Evolutionary conservation across 1,140 invertebrate genomes (phyloP).

Genomic region (Hypsibius dujardini): DNA sequence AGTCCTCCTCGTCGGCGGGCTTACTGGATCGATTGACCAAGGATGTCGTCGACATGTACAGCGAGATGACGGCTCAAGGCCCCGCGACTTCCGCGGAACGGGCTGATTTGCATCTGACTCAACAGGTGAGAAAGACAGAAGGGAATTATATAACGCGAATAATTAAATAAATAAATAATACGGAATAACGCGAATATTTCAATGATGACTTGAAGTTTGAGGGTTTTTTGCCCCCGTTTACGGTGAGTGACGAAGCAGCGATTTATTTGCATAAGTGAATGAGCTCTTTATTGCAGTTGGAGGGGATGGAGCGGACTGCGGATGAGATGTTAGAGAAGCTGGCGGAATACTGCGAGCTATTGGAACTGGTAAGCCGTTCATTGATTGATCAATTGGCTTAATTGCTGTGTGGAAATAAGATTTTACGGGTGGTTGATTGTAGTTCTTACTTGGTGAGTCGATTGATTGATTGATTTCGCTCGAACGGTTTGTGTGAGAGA

Average conservation of each 20-base stretch:
- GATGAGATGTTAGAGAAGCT: slow-evolving; percentile 6
- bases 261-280: neutral
- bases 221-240: too few species aligned
- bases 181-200: too few species aligned
- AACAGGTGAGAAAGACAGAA: neutral
- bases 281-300: neutral
- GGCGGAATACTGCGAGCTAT: neutral
- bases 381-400: too few species aligned
- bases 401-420: neutral
- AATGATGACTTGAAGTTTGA: too few species aligned
- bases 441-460: neutral
- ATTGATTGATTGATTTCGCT: too few species aligned
- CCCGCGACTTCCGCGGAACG: slow-evolving; percentile 1
- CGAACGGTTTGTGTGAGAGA: too few species aligned
- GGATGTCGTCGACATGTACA: neutral
- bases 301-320: neutral
- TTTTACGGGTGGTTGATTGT: neutral
- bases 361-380: neutral
- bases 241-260: neutral
- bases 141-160: neutral
- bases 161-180: neutral
- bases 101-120: neutral
- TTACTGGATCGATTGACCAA: slow-evolving; percentile 4
- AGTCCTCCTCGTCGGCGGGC: neutral
- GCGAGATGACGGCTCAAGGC: neutral